phyloP scores from a whole-genome alignment of 2,113 vertebrate species.

The Galbula dea region DNA sequence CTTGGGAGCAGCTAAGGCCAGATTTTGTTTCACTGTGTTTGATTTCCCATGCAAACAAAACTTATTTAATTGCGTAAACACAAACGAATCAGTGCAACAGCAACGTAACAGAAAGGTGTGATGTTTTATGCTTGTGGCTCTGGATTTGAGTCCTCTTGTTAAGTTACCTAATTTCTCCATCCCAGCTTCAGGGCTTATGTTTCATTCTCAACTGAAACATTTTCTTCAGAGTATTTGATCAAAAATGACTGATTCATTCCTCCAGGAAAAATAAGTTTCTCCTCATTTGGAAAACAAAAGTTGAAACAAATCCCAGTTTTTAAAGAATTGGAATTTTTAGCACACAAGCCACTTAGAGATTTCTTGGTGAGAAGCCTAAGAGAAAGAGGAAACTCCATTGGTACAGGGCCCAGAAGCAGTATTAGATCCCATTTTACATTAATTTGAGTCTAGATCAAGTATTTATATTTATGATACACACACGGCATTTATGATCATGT shows the following conservation, averaged over 20 bases:
- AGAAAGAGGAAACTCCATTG: constrained; percentile 1
- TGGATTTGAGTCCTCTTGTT: neutral
- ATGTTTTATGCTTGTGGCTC: neutral
- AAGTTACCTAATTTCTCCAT: neutral
- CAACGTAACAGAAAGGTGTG: neutral
- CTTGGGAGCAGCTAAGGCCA: neutral
- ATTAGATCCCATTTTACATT: neutral
- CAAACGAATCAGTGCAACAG: neutral
- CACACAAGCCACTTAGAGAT: neutral
- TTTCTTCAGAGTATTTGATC: neutral
- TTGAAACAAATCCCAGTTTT: neutral
- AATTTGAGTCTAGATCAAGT: neutral
- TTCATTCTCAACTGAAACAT: neutral
- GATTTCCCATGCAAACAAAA: neutral
- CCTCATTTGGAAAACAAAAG: neutral
- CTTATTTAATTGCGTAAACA: neutral
- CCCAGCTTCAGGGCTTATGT: neutral
- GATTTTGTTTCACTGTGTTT: neutral
- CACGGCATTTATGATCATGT: neutral
- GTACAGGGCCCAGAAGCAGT: neutral
- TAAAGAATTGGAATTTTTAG: neutral
- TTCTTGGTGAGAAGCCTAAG: constrained; percentile 11
- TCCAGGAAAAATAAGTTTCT: neutral
- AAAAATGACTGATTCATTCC: neutral
- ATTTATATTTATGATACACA: too few species aligned